Evolutionary conservation across 2,113 vertebrate species (phyloP).

Genomic region (Lepisosteus oculatus): DNA sequence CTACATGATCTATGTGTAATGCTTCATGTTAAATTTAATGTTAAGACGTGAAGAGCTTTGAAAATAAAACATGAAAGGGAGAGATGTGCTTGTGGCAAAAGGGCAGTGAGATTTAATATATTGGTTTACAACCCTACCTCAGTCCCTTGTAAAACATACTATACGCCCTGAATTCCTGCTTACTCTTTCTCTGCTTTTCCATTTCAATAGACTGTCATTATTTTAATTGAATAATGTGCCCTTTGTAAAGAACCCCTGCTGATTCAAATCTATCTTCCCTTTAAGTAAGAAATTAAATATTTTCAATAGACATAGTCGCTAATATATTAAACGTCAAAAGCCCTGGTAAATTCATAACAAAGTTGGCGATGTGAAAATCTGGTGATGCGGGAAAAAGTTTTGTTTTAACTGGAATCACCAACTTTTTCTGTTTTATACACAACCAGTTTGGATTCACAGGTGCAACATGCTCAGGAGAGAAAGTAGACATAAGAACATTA

Average conservation of each 20-base stretch:
- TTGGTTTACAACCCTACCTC: not conserved
- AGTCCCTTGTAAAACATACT: not conserved
- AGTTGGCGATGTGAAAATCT: too few species aligned
- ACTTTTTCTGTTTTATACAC: too few species aligned
- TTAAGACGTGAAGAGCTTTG: not conserved
- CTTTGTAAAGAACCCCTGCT: conserved; percentile 9
- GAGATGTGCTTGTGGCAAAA: not conserved
- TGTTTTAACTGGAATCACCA: too few species aligned
- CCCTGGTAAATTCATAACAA: too few species aligned
- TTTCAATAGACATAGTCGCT: too few species aligned
- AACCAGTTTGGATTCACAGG: too few species aligned
- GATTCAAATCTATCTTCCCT: too few species aligned
- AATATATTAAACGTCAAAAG: too few species aligned
- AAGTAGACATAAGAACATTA: too few species aligned
- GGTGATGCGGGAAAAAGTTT: too few species aligned
- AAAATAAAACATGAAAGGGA: conserved; percentile 6
- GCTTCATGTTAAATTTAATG: conserved; percentile 15
- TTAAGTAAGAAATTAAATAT: too few species aligned
- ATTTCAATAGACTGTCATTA: conserved; percentile 12
- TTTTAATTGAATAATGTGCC: not conserved
- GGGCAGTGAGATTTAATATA: not conserved
- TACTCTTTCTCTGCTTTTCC: not conserved
- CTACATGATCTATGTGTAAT: not conserved
- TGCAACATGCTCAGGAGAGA: too few species aligned
- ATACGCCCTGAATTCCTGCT: not conserved